A percentile compares a stretch with the other conserved stretches of the same genome.
phyloP scores from a whole-genome alignment of 2,113 vertebrate genomes.

The Notechis scutatus region DNA sequence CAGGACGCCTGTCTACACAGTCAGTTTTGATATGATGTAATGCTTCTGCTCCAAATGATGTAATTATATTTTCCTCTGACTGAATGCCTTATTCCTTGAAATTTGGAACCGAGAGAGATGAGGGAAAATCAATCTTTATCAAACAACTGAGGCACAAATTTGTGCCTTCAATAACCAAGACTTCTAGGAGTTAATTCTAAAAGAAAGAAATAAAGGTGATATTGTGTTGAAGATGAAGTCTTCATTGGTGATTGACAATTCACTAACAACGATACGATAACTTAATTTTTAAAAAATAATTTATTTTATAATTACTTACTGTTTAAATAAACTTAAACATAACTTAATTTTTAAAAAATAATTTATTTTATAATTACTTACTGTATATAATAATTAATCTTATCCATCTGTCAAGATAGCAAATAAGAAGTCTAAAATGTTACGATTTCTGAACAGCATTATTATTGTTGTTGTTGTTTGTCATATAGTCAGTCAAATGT shows the following conservation, averaged over 20 bases:
- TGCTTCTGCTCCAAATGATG: constrained; percentile 21
- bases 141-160: neutral
- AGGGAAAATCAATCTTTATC: neutral
- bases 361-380: neutral
- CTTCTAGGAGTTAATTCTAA: neutral
- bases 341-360: neutral
- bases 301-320: neutral
- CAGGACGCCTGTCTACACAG: constrained; percentile 10
- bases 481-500: neutral
- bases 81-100: neutral
- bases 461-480: neutral
- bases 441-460: neutral
- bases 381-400: neutral
- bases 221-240: neutral
- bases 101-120: neutral
- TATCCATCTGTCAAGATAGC: neutral
- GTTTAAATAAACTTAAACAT: too few species aligned
- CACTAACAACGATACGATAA: neutral
- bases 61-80: constrained; percentile 7
- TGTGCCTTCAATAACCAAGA: neutral
- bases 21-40: constrained; percentile 27
- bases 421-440: neutral
- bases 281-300: neutral
- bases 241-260: neutral
- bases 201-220: neutral